Evolutionary conservation across 2,113 vertebrate genomes (phyloP).

Genomic region (Montifringilla adamsi): DNA sequence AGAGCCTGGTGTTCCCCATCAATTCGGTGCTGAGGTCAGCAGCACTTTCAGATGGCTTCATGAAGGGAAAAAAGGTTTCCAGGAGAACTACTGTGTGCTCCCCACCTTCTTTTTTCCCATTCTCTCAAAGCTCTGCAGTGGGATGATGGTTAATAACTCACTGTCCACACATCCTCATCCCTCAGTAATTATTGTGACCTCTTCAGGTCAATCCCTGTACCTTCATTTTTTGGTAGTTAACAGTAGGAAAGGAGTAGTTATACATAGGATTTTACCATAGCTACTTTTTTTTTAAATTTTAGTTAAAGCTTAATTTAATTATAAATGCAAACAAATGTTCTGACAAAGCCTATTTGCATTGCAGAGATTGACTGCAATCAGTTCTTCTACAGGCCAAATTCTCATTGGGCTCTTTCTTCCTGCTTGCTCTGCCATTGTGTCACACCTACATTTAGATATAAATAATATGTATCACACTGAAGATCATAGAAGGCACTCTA

Average conservation of each 20-base stretch:
- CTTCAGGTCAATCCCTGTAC: neutral
- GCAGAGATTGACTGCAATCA: constrained; percentile 21
- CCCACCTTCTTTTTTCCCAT: neutral
- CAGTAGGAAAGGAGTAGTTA: neutral
- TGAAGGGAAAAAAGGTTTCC: neutral
- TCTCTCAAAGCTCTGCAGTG: neutral
- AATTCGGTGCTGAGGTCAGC: neutral
- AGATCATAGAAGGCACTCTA: constrained; percentile 26
- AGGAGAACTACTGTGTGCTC: neutral
- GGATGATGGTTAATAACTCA: neutral
- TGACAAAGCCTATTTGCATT: constrained; percentile 30
- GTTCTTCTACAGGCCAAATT: neutral
- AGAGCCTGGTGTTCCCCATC: neutral
- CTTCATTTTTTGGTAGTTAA: neutral
- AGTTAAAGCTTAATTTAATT: constrained; percentile 43
- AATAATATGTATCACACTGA: neutral
- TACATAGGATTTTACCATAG: neutral
- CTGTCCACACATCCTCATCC: neutral
- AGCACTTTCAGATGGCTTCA: neutral
- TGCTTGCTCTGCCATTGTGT: neutral
- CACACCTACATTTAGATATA: constrained; percentile 44
- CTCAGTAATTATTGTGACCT: neutral
- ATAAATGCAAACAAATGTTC: constrained; percentile 51
- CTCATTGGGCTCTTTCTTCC: neutral
- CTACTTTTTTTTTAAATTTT: neutral